phyloP scores from a whole-genome alignment of 1,140 invertebrate genomes.

The Diplogasteroides magnus region DNA sequence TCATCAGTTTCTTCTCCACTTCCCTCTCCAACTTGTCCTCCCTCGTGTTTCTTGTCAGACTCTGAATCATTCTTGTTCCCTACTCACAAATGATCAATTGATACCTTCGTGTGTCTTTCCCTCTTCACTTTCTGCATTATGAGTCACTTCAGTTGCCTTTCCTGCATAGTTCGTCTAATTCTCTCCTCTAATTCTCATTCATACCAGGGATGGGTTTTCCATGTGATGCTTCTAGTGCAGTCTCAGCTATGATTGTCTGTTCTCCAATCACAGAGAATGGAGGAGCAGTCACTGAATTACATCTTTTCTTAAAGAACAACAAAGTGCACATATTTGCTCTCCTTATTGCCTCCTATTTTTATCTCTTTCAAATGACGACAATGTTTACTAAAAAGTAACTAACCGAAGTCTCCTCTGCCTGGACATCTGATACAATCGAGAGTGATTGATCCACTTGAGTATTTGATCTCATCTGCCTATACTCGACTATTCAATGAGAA shows the following conservation, averaged over 20 bases:
- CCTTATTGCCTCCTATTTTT: too few relatives aligned
- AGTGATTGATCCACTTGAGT: slow-evolving; percentile 18
- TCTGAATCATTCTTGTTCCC: too few relatives aligned
- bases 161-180: neutral
- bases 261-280: slow-evolving; percentile 20
- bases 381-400: neutral
- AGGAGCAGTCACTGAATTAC: slow-evolving; percentile 23
- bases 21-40: too few relatives aligned
- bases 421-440: slow-evolving; percentile 32
- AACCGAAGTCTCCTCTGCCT: slow-evolving; percentile 28
- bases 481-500: too few relatives aligned
- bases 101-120: neutral
- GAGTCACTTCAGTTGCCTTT: neutral
- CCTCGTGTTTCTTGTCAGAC: too few relatives aligned
- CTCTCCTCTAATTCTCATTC: too few relatives aligned
- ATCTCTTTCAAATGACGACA: too few relatives aligned
- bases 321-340: too few relatives aligned
- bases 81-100: too few relatives aligned
- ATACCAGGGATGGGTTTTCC: too few relatives aligned
- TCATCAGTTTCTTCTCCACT: too few relatives aligned
- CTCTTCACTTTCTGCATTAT: neutral
- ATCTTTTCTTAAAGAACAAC: neutral
- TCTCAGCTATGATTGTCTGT: slow-evolving; percentile 21
- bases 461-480: slow-evolving; percentile 17
- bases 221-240: too few relatives aligned